Conservation (phyloP, 2,888 invertebrate genomes). For the Dorcus hopei region DNA sequence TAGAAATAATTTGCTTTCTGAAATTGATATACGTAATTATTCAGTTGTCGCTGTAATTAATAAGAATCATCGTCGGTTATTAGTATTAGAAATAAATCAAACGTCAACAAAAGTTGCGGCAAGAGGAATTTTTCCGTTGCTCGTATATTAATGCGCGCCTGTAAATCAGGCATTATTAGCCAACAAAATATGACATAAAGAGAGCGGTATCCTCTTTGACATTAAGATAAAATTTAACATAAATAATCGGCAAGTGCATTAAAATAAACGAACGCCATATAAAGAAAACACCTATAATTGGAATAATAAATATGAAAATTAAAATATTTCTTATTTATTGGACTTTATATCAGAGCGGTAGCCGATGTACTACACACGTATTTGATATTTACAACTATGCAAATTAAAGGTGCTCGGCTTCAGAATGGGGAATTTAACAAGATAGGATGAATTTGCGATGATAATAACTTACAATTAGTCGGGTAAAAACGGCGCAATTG, state of each 20-base stretch:
- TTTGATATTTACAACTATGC: slow-evolving; percentile 39
- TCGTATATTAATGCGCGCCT: not conserved
- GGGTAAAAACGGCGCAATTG: slow-evolving; percentile 17
- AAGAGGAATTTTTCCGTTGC: not conserved
- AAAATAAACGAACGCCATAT: slow-evolving; percentile 36
- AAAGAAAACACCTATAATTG: slow-evolving; percentile 38
- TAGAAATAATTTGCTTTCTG: not conserved
- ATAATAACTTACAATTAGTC: slow-evolving; percentile 33
- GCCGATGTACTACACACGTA: slow-evolving; percentile 37
- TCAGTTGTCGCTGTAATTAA: not conserved
- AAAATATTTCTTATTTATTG: slow-evolving; percentile 42
- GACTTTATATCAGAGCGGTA: slow-evolving; percentile 37
- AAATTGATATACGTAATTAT: not conserved
- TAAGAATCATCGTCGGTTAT: not conserved
- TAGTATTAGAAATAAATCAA: not conserved
- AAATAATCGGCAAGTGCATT: slow-evolving; percentile 35
- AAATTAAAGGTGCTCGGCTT: slow-evolving; percentile 27
- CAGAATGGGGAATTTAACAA: slow-evolving; percentile 23
- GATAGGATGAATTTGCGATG: slow-evolving; percentile 29
- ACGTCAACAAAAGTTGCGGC: not conserved
- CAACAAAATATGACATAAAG: not conserved
- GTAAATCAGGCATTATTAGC: not conserved
- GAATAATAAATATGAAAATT: slow-evolving; percentile 38
- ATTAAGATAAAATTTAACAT: slow-evolving; percentile 15
- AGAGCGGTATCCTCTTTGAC: slow-evolving; percentile 6